A percentile compares a stretch with the other conserved stretches of the same genome.
Conservation (phyloP, 2,888 invertebrate genomes). For the Trisateles emortualis region DNA sequence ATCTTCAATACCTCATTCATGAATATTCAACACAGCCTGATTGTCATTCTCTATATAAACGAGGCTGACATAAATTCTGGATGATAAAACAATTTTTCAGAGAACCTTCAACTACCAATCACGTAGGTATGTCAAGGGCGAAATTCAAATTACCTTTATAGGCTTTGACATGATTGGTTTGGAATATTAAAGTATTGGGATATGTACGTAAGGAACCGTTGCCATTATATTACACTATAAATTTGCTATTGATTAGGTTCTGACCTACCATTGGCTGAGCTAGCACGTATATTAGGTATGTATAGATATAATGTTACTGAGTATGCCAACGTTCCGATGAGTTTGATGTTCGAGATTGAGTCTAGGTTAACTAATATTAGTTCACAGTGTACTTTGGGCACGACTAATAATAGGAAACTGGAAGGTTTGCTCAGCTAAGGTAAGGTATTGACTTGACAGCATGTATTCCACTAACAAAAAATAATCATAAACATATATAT, state of each 20-base stretch:
- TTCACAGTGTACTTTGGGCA: background rate
- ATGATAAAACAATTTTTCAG: conserved; percentile 29
- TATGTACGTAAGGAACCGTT: background rate
- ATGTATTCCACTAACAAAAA: no score
- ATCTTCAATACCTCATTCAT: conserved; percentile 30
- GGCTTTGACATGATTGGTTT: conserved; percentile 4
- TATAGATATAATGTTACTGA: background rate
- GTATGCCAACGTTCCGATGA: background rate
- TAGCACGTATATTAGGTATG: background rate
- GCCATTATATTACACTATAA: conserved; percentile 1
- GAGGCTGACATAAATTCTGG: conserved; percentile 54
- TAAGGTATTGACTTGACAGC: background rate
- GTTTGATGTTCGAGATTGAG: background rate
- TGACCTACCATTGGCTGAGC: background rate
- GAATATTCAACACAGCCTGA: conserved; percentile 52
- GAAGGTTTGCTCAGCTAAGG: background rate
- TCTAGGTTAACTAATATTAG: background rate
- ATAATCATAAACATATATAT: no score
- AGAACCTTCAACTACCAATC: conserved; percentile 40
- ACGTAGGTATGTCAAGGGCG: conserved; percentile 35
- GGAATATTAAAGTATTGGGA: conserved; percentile 1
- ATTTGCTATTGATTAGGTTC: conserved; percentile 9
- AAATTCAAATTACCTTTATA: conserved; percentile 8
- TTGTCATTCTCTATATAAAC: conserved; percentile 54
- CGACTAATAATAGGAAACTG: background rate